These are phyloP conservation scores for Ibidorhyncha struthersii DNA, from an alignment of 2,113 vertebrate species.

Conservation along the genomic window DNA sequence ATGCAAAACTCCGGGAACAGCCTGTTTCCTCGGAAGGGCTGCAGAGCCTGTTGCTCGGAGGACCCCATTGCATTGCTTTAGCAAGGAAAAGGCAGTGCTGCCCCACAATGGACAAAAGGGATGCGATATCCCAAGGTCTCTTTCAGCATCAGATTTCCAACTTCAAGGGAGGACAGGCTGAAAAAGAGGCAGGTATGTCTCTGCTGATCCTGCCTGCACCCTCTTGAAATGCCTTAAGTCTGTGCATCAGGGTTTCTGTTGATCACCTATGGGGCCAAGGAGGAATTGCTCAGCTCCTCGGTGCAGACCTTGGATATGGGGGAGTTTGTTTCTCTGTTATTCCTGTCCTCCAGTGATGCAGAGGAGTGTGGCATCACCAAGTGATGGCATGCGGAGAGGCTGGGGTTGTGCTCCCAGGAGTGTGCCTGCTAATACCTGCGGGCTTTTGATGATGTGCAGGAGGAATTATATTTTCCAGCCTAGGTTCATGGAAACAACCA, in stretches of 20 bases:
- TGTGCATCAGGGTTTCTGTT: background rate
- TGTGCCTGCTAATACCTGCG: background rate
- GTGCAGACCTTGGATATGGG: background rate
- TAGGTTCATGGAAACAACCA: background rate
- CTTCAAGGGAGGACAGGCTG: background rate
- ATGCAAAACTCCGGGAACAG: background rate
- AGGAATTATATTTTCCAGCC: background rate
- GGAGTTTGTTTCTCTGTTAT: background rate
- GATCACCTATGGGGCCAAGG: background rate
- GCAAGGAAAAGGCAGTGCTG: slow-evolving; percentile 35
- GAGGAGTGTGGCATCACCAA: background rate
- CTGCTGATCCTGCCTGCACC: background rate
- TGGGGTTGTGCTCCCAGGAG: background rate
- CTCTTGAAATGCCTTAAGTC: background rate
- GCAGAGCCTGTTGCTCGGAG: background rate
- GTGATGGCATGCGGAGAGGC: background rate
- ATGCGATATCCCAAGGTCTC: background rate
- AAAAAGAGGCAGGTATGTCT: background rate
- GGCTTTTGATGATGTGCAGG: background rate
- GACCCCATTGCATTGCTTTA: background rate
- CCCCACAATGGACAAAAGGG: slow-evolving; percentile 42
- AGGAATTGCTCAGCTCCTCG: background rate
- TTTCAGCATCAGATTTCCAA: background rate
- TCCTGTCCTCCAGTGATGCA: background rate
- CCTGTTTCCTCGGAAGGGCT: background rate